These are phyloP conservation scores for Morelia viridis DNA, from an alignment of 2,797 vertebrate genomes.

Conservation along the genomic window DNA sequence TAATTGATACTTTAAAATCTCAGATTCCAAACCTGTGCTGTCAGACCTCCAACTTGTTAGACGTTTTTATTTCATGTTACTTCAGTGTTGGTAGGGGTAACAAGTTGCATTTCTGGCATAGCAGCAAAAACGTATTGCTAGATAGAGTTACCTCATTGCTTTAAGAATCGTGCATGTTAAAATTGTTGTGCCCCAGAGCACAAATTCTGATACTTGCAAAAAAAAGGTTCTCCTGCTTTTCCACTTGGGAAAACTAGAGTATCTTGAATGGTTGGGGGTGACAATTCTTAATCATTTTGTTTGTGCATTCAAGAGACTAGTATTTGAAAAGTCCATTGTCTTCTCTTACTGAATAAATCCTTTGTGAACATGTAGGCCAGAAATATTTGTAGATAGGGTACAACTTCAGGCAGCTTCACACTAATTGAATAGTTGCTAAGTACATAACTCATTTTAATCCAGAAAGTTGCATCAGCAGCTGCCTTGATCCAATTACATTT, in stretches of 20 bases:
- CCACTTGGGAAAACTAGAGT: not conserved
- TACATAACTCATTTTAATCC: conserved; percentile 5
- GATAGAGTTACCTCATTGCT: not conserved
- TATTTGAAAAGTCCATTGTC: not conserved
- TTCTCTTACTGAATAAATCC: not conserved
- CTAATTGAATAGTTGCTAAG: not conserved
- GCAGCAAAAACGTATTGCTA: not conserved
- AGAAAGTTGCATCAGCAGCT: conserved; percentile 58
- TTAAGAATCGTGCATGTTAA: not conserved
- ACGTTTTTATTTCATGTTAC: not conserved
- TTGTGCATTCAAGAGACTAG: not conserved
- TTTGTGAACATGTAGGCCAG: not conserved
- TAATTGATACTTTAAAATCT: not conserved
- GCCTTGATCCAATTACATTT: conserved; percentile 2
- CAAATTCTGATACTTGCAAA: not conserved
- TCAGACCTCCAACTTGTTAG: not conserved
- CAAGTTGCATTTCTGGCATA: not conserved
- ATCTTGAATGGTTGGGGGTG: not conserved
- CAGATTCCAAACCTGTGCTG: accelerated
- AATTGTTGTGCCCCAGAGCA: not conserved
- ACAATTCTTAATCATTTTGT: not conserved
- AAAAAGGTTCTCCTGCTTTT: not conserved
- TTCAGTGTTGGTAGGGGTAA: not conserved
- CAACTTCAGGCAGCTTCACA: not conserved
- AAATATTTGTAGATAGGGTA: not conserved